Evolutionary conservation across 2,888 invertebrate species (phyloP), one percentile per base, ranked within the genome.

Genomic region (Melikaiella ostensackeni): DNA sequence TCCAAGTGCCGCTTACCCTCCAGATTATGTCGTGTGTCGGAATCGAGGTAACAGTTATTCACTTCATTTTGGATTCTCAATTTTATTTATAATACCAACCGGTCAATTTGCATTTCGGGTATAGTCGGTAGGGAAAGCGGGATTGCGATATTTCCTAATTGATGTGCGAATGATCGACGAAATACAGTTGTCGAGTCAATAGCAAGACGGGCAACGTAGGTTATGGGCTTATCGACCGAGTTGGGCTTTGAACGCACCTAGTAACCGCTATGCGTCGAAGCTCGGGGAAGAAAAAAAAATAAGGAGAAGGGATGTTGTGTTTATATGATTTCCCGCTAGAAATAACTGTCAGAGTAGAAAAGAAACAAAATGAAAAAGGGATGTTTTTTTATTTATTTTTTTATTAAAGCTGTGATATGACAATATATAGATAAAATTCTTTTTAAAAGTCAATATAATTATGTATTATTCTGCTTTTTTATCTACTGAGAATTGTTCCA

Each of bases 11-110:
- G 84, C 92, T 96, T 85, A 93, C 95, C 76, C 91, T 96, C 85
- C 96, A 96, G 92, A 95, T 96, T 87, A 94, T 96, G 94, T 95
- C 96, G 75, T 95, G 95, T 89, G 93, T 95, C 82, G 94, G 95
- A 78, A 94, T 96, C 84, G 96, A 96, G 95, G 96, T 96, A 94
- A 92, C 81, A 78, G n/a, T 73, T 66, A 4, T 27, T 30, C 38
- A 66, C 30, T 73, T 74, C 2, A 13, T 42, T 59, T 59, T 30
- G 11, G 16, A 24, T 59, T 24, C 21, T 35, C 3, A 74, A 24
- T 55, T 74, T 46, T 21, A 42, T 27, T 46, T 73, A 11, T 27
- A 42, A 24, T 46, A 73, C 46, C 21, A 30, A 7, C 64, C 11
- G 19, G 2, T 21, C 9, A 57, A 42, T 24, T 57, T n/a, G 9